Evolutionary conservation across 2,797 vertebrate species (phyloP).

Genomic region (Oryzias sinensis): DNA sequence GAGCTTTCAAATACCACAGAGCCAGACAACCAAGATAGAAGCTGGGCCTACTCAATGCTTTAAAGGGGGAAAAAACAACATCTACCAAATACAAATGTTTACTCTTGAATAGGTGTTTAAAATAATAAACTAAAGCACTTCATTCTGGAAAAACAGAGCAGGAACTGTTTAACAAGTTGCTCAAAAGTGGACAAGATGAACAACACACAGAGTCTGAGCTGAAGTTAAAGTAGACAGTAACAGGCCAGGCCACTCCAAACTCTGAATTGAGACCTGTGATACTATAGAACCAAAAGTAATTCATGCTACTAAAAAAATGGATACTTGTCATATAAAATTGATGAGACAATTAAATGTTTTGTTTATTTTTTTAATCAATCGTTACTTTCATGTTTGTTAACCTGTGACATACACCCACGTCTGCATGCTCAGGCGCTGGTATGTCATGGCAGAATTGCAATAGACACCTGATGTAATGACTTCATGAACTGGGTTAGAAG

Average conservation of each 20-base stretch:
- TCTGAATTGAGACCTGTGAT: constrained; percentile 48
- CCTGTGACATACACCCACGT: no score
- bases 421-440: constrained; percentile 12
- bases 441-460: neutral
- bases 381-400: no score
- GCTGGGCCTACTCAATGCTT: neutral
- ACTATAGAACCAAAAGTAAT: constrained; percentile 1
- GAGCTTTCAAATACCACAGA: neutral
- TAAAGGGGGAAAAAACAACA: neutral
- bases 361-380: neutral
- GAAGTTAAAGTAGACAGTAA: constrained; percentile 32
- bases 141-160: constrained; percentile 16
- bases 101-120: neutral
- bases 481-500: constrained; percentile 6
- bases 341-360: neutral
- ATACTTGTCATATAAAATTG: neutral
- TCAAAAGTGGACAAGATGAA: constrained; percentile 30
- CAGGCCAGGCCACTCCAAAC: constrained; percentile 45
- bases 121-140: constrained; percentile 8
- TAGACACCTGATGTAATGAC: neutral
- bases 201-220: constrained; percentile 24
- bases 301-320: neutral
- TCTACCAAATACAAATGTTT: no score
- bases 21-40: neutral
- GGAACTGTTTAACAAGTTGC: constrained; percentile 42